phyloP scores from a whole-genome alignment of 2,888 invertebrate genomes.

The Nephrotoma guestfalica region DNA sequence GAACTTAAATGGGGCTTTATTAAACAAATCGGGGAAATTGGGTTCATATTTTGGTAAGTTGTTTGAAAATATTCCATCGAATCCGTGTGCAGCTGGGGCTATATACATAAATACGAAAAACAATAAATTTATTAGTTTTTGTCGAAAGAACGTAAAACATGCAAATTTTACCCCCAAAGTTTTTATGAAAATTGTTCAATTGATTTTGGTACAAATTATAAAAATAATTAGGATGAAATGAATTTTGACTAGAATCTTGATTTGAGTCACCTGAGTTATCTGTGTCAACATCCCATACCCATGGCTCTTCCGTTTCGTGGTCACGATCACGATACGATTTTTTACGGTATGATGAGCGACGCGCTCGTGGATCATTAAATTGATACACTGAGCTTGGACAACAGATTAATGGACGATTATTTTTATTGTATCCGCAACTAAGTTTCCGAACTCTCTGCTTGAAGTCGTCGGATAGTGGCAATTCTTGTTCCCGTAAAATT shows the following conservation, averaged over 20 bases:
- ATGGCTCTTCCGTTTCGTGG: constrained; percentile 16
- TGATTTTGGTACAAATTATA: neutral
- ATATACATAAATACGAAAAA: neutral
- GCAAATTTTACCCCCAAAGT: neutral
- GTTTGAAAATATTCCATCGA: neutral
- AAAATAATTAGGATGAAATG: neutral
- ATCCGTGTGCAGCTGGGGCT: neutral
- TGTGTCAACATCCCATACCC: constrained; percentile 22
- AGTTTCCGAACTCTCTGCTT: constrained; percentile 18
- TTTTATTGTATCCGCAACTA: constrained; percentile 21
- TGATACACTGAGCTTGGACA: constrained; percentile 15
- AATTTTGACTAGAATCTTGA: neutral
- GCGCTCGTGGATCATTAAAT: neutral
- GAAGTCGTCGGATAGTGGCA: constrained; percentile 16
- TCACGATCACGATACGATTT: neutral
- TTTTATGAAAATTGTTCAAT: neutral
- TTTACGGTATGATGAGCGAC: neutral
- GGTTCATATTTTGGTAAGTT: neutral
- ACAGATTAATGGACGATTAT: constrained; percentile 21
- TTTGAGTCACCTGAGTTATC: neutral
- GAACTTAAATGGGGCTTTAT: neutral
- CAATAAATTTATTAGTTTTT: neutral
- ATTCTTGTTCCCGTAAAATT: constrained; percentile 16
- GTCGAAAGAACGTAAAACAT: neutral
- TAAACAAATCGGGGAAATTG: neutral